These are phyloP conservation scores for Periphyllus acericola DNA, from an alignment of 2,888 invertebrate species.

Conservation along the genomic window DNA sequence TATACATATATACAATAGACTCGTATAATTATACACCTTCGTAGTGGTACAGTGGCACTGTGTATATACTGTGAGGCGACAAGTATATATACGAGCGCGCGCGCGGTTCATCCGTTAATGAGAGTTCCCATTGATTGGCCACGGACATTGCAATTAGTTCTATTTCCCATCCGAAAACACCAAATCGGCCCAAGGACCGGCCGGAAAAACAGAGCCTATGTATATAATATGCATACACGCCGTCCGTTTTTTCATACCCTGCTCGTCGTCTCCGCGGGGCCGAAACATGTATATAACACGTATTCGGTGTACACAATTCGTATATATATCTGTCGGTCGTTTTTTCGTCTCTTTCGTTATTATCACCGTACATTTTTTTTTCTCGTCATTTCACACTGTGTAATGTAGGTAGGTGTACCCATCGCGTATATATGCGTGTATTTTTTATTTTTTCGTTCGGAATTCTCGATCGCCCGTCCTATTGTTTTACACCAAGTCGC, in stretches of 20 bases:
- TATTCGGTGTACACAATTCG: background rate
- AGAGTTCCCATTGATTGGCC: slow-evolving; percentile 61
- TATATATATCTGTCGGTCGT: background rate
- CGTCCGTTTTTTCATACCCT: background rate
- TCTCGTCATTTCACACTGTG: slow-evolving; percentile 20
- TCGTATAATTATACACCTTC: background rate
- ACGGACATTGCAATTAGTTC: slow-evolving; percentile 62
- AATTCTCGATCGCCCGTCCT: background rate
- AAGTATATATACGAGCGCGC: slow-evolving; percentile 7
- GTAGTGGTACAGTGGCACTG: no score
- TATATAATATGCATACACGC: no score
- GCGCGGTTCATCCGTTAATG: slow-evolving; percentile 54
- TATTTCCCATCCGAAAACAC: slow-evolving; percentile 45
- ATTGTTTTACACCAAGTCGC: slow-evolving; percentile 18
- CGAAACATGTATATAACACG: background rate
- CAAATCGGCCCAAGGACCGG: slow-evolving; percentile 54
- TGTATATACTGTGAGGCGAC: background rate
- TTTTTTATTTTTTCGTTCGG: background rate
- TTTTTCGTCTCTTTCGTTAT: background rate
- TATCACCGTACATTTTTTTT: no score
- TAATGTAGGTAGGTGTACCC: no score
- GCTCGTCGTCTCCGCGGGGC: background rate
- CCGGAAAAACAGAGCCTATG: slow-evolving; percentile 37
- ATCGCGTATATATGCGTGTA: background rate
- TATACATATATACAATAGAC: background rate